Conservation (phyloP, 2,797 vertebrate genomes). For the Sebastes glaucus region DNA sequence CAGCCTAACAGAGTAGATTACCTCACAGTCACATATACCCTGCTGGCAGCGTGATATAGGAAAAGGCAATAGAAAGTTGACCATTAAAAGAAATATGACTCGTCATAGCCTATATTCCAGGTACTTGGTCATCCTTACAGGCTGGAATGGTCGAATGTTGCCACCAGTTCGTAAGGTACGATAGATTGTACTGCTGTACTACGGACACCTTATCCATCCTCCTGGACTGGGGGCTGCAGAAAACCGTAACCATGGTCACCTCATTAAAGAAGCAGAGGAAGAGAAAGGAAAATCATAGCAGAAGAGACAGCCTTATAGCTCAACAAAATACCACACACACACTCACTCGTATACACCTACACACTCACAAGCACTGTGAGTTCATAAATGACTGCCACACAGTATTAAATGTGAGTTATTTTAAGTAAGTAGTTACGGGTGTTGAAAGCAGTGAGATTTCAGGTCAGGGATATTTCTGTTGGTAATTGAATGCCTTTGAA, state of each 20-base stretch:
- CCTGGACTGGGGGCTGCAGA: constrained; percentile 4
- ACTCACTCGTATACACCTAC: constrained; percentile 11
- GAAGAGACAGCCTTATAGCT: constrained; percentile 19
- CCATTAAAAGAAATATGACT: constrained; percentile 53
- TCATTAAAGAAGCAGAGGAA: constrained; percentile 44
- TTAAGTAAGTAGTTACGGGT: constrained; percentile 23
- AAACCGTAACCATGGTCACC: constrained; percentile 55
- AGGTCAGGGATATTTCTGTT: constrained; percentile 6
- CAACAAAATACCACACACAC: constrained; percentile 33
- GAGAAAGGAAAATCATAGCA: constrained; percentile 24
- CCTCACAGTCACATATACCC: constrained; percentile 19
- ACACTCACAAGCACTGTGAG: constrained; percentile 24
- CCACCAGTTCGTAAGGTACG: constrained; percentile 43
- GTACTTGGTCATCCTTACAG: constrained; percentile 55
- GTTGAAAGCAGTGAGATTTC: constrained; percentile 3
- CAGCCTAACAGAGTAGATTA: constrained; percentile 33
- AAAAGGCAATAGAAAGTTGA: constrained; percentile 46
- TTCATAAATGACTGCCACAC: constrained; percentile 39
- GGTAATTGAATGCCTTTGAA: constrained; percentile 37
- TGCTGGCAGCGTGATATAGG: constrained; percentile 41
- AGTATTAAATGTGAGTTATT: constrained; percentile 44
- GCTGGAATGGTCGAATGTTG: constrained; percentile 38
- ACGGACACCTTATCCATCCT: constrained; percentile 47
- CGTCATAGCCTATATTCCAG: constrained; percentile 36
- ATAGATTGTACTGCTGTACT: constrained; percentile 41